phyloP scores from a whole-genome alignment of 1,140 invertebrate species.

The Panagrolaimus sp. region DNA sequence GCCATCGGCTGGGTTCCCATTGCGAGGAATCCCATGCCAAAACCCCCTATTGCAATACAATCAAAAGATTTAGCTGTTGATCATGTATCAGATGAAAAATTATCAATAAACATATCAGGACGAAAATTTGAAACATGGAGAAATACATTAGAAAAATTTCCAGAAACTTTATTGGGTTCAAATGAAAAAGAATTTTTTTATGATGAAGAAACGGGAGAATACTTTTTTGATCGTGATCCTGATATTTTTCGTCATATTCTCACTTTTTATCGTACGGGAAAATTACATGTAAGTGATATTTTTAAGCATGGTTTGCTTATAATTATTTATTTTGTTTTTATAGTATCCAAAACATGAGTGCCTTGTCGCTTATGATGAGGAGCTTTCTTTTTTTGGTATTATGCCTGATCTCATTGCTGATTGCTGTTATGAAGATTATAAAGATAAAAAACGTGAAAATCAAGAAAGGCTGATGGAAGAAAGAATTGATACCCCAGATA shows the following conservation, averaged over 20 bases:
- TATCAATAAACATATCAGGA: conserved; percentile 66
- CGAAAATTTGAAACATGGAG: conserved; percentile 95
- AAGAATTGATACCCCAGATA: conserved; percentile 83
- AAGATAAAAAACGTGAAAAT: conserved; percentile 95
- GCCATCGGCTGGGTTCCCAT: conserved; percentile 86
- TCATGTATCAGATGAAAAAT: conserved; percentile 58
- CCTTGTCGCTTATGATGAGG: conserved; percentile 95
- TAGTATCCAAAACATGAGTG: conserved; percentile 99
- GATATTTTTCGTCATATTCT: conserved; percentile 97
- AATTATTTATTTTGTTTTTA: too few relatives aligned
- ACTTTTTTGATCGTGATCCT: conserved; percentile 98
- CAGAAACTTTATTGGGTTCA: conserved; percentile 84
- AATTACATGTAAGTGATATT: conserved; percentile 60
- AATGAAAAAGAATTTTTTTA: conserved; percentile 98
- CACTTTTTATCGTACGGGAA: conserved; percentile 97
- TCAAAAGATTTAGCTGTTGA: conserved; percentile 57
- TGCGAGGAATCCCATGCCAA: conserved; percentile 84
- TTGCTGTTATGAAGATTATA: conserved; percentile 69
- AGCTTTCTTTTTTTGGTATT: conserved; percentile 97
- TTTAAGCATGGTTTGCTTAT: too few relatives aligned
- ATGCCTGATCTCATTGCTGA: conserved; percentile 86
- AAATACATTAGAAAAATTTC: conserved; percentile 97
- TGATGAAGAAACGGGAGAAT: conserved; percentile 93
- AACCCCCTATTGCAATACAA: conserved; percentile 78
- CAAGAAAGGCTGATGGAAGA: conserved; percentile 96